These are phyloP conservation scores for Strigamia maritima DNA, from an alignment of 2,888 invertebrate genomes.

Conservation along the genomic window DNA sequence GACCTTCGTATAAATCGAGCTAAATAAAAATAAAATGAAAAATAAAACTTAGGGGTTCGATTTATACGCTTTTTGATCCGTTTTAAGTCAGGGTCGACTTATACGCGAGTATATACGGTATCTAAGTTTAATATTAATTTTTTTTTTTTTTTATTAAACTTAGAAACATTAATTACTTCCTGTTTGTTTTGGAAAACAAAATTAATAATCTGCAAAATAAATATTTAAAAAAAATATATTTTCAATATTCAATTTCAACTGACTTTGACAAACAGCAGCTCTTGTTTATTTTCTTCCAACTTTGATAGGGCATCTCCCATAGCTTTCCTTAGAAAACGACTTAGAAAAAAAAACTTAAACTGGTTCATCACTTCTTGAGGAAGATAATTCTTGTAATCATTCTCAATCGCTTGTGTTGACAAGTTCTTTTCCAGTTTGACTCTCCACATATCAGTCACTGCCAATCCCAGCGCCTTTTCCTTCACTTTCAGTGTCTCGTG, in stretches of 20 bases:
- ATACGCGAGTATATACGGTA: too few relatives aligned
- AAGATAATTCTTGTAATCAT: conserved; percentile 76
- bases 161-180: neutral
- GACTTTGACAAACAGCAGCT: conserved; percentile 69
- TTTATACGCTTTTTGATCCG: too few relatives aligned
- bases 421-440: conserved; percentile 73
- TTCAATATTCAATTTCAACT: conserved; percentile 52
- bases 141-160: too few relatives aligned
- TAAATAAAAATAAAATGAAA: too few relatives aligned
- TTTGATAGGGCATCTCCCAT: conserved; percentile 65
- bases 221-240: too few relatives aligned
- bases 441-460: conserved; percentile 82
- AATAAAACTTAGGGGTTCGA: too few relatives aligned
- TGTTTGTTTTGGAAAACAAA: too few relatives aligned
- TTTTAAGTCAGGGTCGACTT: too few relatives aligned
- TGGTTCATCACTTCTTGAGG: conserved; percentile 69
- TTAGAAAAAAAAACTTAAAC: conserved; percentile 20
- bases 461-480: conserved; percentile 74
- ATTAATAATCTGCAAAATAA: too few relatives aligned
- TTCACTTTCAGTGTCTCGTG: conserved; percentile 72
- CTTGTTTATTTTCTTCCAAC: conserved; percentile 57
- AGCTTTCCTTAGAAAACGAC: conserved; percentile 66
- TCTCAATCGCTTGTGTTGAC: conserved; percentile 65
- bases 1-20: too few relatives aligned
- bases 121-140: too few relatives aligned